These are phyloP conservation scores for Trachelus tabidus DNA, from an alignment of 2,888 invertebrate genomes.

Conservation along the genomic window DNA sequence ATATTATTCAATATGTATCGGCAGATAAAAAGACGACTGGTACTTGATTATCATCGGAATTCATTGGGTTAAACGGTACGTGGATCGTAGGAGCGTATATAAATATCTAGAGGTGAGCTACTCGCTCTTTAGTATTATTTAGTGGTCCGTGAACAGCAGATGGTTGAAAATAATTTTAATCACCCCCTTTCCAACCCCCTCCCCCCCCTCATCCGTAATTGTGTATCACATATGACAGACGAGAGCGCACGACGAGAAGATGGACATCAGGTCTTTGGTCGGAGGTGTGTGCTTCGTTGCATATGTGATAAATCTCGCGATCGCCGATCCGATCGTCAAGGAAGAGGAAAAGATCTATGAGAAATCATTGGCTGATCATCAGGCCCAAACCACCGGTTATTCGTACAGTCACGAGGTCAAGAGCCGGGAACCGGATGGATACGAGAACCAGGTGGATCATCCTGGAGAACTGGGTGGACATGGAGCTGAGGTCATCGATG, in stretches of 20 bases:
- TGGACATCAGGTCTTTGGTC: neutral
- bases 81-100: slow-evolving; percentile 14
- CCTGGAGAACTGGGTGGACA: neutral
- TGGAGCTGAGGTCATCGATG: neutral
- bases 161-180: neutral
- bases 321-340: neutral
- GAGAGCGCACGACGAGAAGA: neutral
- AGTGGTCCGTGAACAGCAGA: slow-evolving; percentile 17
- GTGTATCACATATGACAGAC: neutral
- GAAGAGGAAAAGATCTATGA: slow-evolving; percentile 8
- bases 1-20: slow-evolving; percentile 10
- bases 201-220: too few relatives aligned
- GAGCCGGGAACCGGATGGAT: slow-evolving; percentile 11
- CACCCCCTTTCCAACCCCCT: too few relatives aligned
- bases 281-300: neutral
- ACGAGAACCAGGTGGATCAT: slow-evolving; percentile 4
- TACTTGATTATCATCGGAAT: slow-evolving; percentile 11
- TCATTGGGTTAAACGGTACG: neutral
- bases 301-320: neutral
- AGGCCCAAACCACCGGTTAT: slow-evolving; percentile 10
- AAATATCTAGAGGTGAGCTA: slow-evolving; percentile 12
- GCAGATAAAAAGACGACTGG: neutral
- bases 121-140: slow-evolving; percentile 19
- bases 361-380: slow-evolving; percentile 5
- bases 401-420: slow-evolving; percentile 4